Conservation (phyloP, 92 coral and sea anemone genomes). For the Desmophyllum pertusum region DNA sequence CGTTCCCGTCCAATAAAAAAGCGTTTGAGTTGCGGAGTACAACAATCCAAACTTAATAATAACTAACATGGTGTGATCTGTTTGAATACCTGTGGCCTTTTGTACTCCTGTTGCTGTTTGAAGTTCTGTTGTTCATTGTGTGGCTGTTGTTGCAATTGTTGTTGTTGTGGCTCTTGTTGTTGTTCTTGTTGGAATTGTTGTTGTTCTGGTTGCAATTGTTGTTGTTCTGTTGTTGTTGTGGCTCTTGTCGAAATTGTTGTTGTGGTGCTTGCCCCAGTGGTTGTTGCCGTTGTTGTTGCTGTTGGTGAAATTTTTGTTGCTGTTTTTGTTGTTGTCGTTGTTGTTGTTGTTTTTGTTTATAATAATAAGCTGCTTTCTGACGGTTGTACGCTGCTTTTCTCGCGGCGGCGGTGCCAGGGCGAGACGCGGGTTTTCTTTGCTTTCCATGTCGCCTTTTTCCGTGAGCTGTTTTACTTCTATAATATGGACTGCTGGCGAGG, state of each 20-base stretch:
- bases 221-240: neutral
- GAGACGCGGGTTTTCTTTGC: slow-evolving; percentile 8
- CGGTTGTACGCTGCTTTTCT: slow-evolving; percentile 21
- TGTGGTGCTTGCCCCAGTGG: slow-evolving; percentile 11
- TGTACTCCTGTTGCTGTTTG: slow-evolving; percentile 4
- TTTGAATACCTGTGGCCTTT: slow-evolving; percentile 22
- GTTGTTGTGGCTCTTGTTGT: slow-evolving; percentile 9
- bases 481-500: slow-evolving; percentile 30
- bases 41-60: neutral
- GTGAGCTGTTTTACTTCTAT: slow-evolving; percentile 30
- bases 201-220: slow-evolving; percentile 1
- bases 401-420: neutral
- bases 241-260: neutral
- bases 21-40: no score
- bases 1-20: no score
- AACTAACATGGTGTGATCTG: neutral
- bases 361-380: slow-evolving; percentile 29
- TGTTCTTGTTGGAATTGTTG: neutral
- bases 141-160: slow-evolving; percentile 20
- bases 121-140: slow-evolving; percentile 9
- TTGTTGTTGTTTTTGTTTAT: neutral
- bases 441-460: slow-evolving; percentile 3
- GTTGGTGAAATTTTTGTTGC: slow-evolving; percentile 4
- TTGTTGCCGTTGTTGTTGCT: slow-evolving; percentile 16
- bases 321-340: slow-evolving; percentile 3